Evolutionary conservation across 2,113 vertebrate genomes (phyloP), one percentile per base, ranked within the genome.

Genomic region (Recurvirostra avosetta): DNA sequence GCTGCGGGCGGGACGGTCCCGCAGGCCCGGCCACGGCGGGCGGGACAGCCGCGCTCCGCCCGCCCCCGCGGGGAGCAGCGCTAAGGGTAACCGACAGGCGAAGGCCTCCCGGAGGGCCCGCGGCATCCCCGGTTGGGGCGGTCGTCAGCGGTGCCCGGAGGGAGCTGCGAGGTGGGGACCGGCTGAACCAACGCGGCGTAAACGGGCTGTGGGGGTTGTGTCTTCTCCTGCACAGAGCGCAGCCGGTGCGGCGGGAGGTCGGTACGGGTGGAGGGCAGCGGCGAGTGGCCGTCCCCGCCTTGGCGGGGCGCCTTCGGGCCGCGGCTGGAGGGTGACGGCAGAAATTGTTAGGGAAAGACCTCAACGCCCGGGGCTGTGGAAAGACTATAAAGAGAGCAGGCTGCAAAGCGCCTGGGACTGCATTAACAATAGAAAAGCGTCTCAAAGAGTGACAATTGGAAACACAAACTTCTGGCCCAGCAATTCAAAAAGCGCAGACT

Each of bases 371-470:
- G 43, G 19, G 93, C 56, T 16, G 27, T 2, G 89, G 73, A 22
- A 25, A 11, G 65, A 3, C 75, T 38, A 1, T 21, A 11, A 62
- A 62, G 89, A 23, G 52, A 38, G 1, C 40, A 2, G 71, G 82
- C 90, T 82, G 49, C 20, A 18, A 26, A 53, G 90, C 34, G 85
- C 56, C 91, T 11, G 83, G 89, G 52, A 12, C 22, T 17, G 68
- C 58, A 15, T 63, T 86, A 43, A 71, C 91, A 66, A 30, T 34
- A 32, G 80, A 50, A 18, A 49, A 81, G 87, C 1, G 52, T 59
- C 95, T 82, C 68, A 4, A n/a, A 72, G 86, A 62, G 94, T 45
- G 93, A 95, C 92, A 95, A 92, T 92, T 96, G 59, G 91, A 96
- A 95, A 93, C 90, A 93, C 79, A 96, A 92, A 93, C 95, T 93